Conservation (phyloP, 2,797 vertebrate genomes). For the Cetoscarus ocellatus region DNA sequence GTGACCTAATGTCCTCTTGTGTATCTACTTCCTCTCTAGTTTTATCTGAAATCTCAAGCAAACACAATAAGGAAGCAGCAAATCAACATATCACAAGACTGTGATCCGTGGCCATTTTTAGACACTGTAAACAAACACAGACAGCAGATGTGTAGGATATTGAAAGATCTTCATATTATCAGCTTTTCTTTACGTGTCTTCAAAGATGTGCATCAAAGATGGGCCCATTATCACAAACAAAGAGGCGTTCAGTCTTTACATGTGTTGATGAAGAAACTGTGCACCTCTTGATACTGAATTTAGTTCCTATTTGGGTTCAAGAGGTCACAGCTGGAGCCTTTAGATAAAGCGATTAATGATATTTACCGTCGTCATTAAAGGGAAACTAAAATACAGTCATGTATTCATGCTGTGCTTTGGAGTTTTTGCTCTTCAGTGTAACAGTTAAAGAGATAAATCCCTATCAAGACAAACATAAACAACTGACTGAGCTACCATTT, state of each 20-base stretch:
- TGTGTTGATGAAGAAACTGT: background rate
- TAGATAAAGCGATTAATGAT: no score
- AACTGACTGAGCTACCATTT: no score
- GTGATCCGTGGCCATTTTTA: background rate
- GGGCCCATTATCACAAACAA: background rate
- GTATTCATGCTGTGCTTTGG: no score
- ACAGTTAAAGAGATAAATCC: no score
- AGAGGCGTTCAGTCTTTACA: background rate
- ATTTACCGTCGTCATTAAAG: no score
- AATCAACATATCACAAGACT: background rate
- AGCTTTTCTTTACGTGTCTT: background rate
- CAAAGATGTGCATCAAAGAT: background rate
- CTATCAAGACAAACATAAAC: no score
- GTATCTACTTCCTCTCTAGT: constrained; percentile 1
- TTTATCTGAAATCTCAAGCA: background rate
- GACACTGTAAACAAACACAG: background rate
- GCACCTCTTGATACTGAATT: background rate
- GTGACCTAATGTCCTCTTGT: background rate
- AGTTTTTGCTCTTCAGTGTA: no score
- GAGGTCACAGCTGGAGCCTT: constrained; percentile 38
- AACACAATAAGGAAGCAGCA: background rate
- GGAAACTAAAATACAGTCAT: no score
- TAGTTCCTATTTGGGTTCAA: background rate
- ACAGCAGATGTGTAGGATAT: background rate
- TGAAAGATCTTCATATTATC: background rate